Percentiles rank a stretch among this genome's conserved stretches.
Evolutionary conservation across 1,140 invertebrate genomes (phyloP).

Genomic region (Anagrus nilaparvatae): DNA sequence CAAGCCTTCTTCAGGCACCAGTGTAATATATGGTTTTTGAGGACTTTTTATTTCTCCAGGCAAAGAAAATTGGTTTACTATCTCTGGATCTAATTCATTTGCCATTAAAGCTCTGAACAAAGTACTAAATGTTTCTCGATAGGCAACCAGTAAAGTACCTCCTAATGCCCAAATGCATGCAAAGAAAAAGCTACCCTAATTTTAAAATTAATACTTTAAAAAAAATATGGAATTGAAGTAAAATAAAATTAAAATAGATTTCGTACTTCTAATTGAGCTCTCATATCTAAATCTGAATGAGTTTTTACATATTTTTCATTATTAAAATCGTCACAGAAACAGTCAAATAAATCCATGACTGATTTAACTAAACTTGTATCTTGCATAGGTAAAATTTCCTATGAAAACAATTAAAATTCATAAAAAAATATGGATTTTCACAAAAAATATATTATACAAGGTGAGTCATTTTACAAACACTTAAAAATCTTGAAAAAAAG

Average conservation of each 20-base stretch:
- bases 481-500: background rate
- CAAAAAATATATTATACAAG: too few species aligned
- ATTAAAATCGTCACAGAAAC: conserved; percentile 77
- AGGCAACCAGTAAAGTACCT: conserved; percentile 62
- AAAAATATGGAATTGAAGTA: background rate
- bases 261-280: conserved; percentile 65
- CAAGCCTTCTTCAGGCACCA: conserved; percentile 62
- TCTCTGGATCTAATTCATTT: conserved; percentile 56
- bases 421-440: background rate
- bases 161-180: conserved; percentile 87
- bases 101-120: conserved; percentile 67
- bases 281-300: conserved; percentile 61
- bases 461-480: background rate
- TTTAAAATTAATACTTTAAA: conserved; percentile 5
- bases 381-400: conserved; percentile 78
- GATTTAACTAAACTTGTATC: conserved; percentile 74
- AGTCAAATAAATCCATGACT: conserved; percentile 82
- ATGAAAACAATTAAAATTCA: conserved; percentile 5
- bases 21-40: conserved; percentile 60
- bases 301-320: conserved; percentile 66
- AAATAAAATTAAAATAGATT: conserved; percentile 6
- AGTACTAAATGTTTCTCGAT: conserved; percentile 68
- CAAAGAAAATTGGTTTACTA: conserved; percentile 43
- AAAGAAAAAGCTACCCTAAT: conserved; percentile 84
- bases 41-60: conserved; percentile 46